Evolutionary conservation across 2,888 invertebrate species (phyloP), one percentile per base, ranked within the genome.

Genomic region (Oegoconia quadripuncta): DNA sequence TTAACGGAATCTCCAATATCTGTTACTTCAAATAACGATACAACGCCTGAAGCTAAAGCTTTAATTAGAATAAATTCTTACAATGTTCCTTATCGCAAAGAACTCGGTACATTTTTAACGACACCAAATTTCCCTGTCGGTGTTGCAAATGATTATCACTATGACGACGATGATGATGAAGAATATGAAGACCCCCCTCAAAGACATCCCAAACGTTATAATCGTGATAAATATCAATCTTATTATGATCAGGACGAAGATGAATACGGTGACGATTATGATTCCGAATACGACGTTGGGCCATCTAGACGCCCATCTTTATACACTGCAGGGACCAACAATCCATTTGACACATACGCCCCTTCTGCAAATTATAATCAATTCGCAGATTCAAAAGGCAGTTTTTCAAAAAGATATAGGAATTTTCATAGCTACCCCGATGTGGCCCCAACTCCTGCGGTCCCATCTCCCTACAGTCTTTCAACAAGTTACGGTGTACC

Each of bases 111-210:
- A 8, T 70, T 70, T 49, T 32, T 68, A 20, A 51, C 50, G 1
- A 51, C 62, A 5, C 67, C 70, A 1, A 63, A 59, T 36, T 71
- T 66, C 42, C 63, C 66, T 2, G 46, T 69, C 13, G 71, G 69
- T 16, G 72, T 70, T 39, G 62, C 65, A 8, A 44, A 54, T 3
- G 70, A 70, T 32, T 60, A 56, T 18, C 36, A 36, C 23, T 51
- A 62, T 23, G 64, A 65, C 41, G 54, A 63, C 9, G 60, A 66
- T 3, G 54, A 57, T 4, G 41, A 62, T 23, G 64, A 65, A 41
- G 54, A 63, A 9, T 60, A 66, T 3, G 54, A 57, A 5, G 41
- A 50, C 17, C 40, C 43, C 15, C 35, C 41, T 28, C 48, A 41
- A 41, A 51, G 46, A 35, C 46, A 38, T 30, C 37, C 28, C 4